These are phyloP conservation scores for Nerophis ophidion DNA, from an alignment of 2,113 vertebrate genomes.

Conservation along the genomic window DNA sequence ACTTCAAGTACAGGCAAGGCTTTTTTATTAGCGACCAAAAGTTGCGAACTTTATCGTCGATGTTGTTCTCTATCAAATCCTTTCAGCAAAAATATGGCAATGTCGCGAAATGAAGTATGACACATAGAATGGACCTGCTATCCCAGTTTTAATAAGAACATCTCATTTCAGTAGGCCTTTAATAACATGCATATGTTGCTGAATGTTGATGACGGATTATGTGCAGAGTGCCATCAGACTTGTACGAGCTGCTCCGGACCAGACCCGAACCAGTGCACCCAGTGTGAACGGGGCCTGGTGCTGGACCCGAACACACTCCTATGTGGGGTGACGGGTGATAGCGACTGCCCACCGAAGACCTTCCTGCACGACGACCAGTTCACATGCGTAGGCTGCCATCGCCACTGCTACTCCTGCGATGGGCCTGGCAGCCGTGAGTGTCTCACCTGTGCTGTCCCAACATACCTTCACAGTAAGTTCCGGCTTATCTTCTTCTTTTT, in stretches of 20 bases:
- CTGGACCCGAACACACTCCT: constrained; percentile 68
- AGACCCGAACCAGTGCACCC: constrained; percentile 67
- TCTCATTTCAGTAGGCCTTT: too few species aligned
- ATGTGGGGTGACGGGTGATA: constrained; percentile 72
- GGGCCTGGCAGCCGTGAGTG: constrained; percentile 56
- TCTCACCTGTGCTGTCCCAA: constrained; percentile 62
- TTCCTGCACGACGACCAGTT: constrained; percentile 72
- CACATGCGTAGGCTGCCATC: constrained; percentile 70
- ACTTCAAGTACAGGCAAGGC: too few species aligned
- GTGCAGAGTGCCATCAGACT: constrained; percentile 74
- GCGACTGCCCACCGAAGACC: constrained; percentile 60
- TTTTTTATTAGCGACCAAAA: too few species aligned
- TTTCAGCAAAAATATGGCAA: too few species aligned
- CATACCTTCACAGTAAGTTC: constrained; percentile 66
- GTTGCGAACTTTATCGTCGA: too few species aligned
- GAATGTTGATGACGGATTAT: not conserved
- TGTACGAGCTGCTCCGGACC: constrained; percentile 67
- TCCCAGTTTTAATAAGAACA: too few species aligned
- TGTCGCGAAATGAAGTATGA: too few species aligned
- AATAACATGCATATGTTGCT: too few species aligned
- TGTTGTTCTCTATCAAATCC: too few species aligned
- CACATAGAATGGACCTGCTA: too few species aligned
- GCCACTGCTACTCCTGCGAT: constrained; percentile 62
- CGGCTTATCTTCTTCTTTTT: not conserved
- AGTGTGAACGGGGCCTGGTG: constrained; percentile 66